Percentiles rank a stretch among this genome's conserved stretches.
These are phyloP conservation scores for Thereva nobilitata DNA, from an alignment of 2,888 invertebrate species.

Conservation along the genomic window DNA sequence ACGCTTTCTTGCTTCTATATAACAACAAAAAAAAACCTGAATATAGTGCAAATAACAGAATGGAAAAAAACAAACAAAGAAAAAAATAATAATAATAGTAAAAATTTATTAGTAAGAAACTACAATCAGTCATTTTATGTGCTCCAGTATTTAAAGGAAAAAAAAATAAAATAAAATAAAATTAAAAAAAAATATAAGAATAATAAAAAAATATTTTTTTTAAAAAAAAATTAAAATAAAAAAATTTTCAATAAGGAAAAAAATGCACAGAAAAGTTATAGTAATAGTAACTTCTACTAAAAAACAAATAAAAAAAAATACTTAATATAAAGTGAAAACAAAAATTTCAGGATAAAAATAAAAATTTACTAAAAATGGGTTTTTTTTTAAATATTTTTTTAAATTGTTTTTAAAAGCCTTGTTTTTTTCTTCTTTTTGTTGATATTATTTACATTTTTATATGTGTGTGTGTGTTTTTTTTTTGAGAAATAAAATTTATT, in stretches of 20 bases:
- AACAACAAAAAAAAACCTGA: too few species aligned
- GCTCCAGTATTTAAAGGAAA: conserved; percentile 23
- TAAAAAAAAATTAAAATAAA: conserved; percentile 26
- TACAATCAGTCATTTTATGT: conserved; percentile 36
- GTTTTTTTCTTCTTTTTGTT: too few species aligned
- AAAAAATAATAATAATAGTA: conserved; percentile 27
- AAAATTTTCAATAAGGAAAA: conserved; percentile 12
- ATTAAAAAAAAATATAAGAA: conserved; percentile 23
- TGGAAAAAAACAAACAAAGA: neutral
- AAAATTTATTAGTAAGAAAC: conserved; percentile 36
- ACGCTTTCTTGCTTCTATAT: too few species aligned
- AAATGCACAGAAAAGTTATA: conserved; percentile 29
- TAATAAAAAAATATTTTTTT: conserved; percentile 13
- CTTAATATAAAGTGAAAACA: conserved; percentile 15
- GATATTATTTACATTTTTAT: too few species aligned
- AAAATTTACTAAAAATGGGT: too few species aligned
- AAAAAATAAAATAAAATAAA: conserved; percentile 23
- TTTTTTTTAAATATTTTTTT: too few species aligned
- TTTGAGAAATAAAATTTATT: too few species aligned
- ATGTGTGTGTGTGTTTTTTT: too few species aligned
- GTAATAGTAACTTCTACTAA: conserved; percentile 19
- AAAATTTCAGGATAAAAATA: neutral
- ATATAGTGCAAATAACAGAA: too few species aligned
- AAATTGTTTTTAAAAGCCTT: too few species aligned
- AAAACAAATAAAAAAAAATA: conserved; percentile 19